Evolutionary conservation across 2,113 vertebrate species (phyloP).

Genomic region (Euleptes europaea): DNA sequence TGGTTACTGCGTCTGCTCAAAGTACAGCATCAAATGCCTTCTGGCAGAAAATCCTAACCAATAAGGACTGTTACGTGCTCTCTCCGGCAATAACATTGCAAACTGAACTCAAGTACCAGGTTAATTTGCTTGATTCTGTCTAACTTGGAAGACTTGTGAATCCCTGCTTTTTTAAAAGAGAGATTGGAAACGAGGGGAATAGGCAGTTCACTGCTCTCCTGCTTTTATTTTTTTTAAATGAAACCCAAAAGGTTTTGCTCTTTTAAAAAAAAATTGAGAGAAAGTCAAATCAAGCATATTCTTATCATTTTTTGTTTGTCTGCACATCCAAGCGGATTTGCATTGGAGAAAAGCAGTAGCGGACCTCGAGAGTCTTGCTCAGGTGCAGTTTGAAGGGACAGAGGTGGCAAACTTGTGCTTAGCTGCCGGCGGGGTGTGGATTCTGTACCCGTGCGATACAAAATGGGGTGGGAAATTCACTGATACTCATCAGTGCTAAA

Average conservation of each 20-base stretch:
- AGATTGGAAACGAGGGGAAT: constrained; percentile 55
- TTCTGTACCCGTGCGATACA: constrained; percentile 49
- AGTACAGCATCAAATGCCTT: constrained; percentile 55
- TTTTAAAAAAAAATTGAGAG: constrained; percentile 62
- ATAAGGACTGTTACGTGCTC: constrained; percentile 62
- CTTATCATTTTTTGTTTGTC: constrained; percentile 58
- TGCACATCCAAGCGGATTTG: constrained; percentile 62
- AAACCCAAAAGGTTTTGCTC: constrained; percentile 60
- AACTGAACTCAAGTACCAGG: constrained; percentile 63
- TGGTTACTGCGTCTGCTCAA: constrained; percentile 53
- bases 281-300: constrained; percentile 70
- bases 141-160: constrained; percentile 63
- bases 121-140: constrained; percentile 59
- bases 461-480: constrained; percentile 21
- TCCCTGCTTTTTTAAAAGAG: constrained; percentile 63
- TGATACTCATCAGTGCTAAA: constrained; percentile 35
- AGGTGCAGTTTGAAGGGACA: constrained; percentile 58
- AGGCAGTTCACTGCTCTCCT: constrained; percentile 1
- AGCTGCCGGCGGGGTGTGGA: constrained; percentile 54
- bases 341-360: constrained; percentile 47
- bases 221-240: neutral
- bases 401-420: constrained; percentile 43
- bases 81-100: constrained; percentile 69
- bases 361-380: no score
- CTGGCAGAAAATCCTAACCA: constrained; percentile 59